phyloP scores from a whole-genome alignment of 2,113 vertebrate species.

The Zapornia atra region DNA sequence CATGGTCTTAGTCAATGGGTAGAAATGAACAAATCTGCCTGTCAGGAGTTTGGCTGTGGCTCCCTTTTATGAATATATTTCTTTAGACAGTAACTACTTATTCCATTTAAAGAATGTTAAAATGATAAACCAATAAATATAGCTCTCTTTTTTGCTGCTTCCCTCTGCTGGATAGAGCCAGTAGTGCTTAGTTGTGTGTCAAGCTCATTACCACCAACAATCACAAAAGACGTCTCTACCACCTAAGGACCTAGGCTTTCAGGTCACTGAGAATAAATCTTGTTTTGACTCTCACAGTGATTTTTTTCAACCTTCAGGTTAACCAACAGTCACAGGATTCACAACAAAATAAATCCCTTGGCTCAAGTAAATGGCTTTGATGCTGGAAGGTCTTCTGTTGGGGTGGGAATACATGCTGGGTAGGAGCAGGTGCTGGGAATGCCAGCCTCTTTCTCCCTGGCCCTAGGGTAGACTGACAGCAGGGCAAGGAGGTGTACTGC shows the following conservation, averaged over 20 bases:
- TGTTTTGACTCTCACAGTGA: not conserved
- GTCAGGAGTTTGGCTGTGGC: not conserved
- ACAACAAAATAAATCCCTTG: not conserved
- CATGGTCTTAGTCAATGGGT: not conserved
- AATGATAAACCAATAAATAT: not conserved
- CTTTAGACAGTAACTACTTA: not conserved
- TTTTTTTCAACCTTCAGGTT: not conserved
- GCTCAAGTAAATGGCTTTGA: not conserved
- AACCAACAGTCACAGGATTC: not conserved
- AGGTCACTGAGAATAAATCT: not conserved
- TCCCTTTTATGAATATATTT: not conserved
- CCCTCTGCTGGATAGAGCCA: slow-evolving; percentile 55
- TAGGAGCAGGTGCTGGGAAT: not conserved
- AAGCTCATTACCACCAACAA: not conserved
- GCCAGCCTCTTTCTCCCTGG: not conserved
- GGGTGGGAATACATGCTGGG: not conserved
- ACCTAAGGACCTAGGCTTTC: not conserved
- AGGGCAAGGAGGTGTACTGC: not conserved
- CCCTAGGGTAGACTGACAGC: not conserved
- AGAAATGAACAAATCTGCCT: not conserved
- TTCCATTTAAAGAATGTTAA: not conserved
- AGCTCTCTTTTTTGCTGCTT: slow-evolving; percentile 53
- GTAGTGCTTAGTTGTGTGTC: not conserved
- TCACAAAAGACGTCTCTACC: not conserved
- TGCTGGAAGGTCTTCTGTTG: not conserved